Percentiles rank a stretch among this genome's conserved stretches.
These are phyloP conservation scores for Saccostrea echinata DNA, from an alignment of 1,140 invertebrate species.

Conservation along the genomic window DNA sequence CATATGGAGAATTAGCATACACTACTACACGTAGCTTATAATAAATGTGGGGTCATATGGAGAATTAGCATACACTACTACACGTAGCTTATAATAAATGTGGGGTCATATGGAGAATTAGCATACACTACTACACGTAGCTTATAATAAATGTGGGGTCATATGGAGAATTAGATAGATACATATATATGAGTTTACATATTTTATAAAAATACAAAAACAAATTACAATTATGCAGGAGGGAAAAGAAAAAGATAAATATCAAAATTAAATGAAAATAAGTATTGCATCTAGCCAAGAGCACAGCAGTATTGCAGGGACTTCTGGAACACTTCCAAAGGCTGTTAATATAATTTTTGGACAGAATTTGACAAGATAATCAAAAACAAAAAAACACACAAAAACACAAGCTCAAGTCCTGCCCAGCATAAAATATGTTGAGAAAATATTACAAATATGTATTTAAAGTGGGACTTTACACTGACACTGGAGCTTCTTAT, in stretches of 20 bases:
- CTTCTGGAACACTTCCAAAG: not conserved
- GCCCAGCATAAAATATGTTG: not conserved
- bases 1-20: too few species aligned
- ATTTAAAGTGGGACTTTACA: too few species aligned
- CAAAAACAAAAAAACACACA: not conserved
- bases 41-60: too few species aligned
- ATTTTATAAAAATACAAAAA: not conserved
- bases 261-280: not conserved
- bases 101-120: too few species aligned
- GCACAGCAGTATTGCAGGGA: not conserved
- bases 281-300: not conserved
- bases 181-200: not conserved
- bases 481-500: too few species aligned
- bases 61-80: too few species aligned
- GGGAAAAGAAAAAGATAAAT: not conserved
- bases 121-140: too few species aligned
- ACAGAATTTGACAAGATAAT: not conserved
- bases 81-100: too few species aligned
- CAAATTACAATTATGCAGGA: not conserved
- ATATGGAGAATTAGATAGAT: not conserved
- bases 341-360: not conserved
- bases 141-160: too few species aligned
- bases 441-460: not conserved
- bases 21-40: too few species aligned
- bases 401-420: not conserved